phyloP scores from a whole-genome alignment of 2,888 invertebrate species.

The Pristionchus japonicus region DNA sequence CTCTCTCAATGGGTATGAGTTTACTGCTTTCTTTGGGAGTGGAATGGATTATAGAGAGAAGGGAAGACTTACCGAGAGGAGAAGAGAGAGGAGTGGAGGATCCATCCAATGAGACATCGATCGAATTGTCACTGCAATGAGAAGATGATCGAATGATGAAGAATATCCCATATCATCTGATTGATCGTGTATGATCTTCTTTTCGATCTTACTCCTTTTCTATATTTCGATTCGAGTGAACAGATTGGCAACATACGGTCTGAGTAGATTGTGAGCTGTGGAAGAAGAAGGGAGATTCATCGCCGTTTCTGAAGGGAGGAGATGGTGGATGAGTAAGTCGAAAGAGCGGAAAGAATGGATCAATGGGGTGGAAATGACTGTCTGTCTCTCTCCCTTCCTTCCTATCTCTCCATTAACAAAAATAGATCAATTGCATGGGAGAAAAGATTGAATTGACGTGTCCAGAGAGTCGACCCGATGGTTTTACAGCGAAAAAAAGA shows the following conservation, averaged over 20 bases:
- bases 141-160: not conserved
- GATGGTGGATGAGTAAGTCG: not conserved
- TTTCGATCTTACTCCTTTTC: not conserved
- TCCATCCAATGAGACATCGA: conserved; percentile 1
- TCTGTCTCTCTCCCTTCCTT: not conserved
- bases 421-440: not conserved
- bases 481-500: not conserved
- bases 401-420: not conserved
- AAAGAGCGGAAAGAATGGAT: not conserved
- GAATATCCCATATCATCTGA: not conserved
- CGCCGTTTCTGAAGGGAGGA: conserved; percentile 18
- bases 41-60: not conserved
- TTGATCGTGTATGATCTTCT: not conserved
- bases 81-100: conserved; percentile 34
- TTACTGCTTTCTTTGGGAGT: conserved; percentile 7
- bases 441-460: not conserved
- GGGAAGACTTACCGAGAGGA: conserved; percentile 3
- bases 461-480: not conserved
- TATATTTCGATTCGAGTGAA: not conserved
- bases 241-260: not conserved
- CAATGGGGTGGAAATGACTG: conserved; percentile 30
- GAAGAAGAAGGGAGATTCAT: conserved; percentile 12
- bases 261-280: not conserved
- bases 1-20: not conserved
- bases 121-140: not conserved